These are phyloP conservation scores for Condylura cristata DNA, from an alignment of 2,113 vertebrate genomes.

Conservation along the genomic window DNA sequence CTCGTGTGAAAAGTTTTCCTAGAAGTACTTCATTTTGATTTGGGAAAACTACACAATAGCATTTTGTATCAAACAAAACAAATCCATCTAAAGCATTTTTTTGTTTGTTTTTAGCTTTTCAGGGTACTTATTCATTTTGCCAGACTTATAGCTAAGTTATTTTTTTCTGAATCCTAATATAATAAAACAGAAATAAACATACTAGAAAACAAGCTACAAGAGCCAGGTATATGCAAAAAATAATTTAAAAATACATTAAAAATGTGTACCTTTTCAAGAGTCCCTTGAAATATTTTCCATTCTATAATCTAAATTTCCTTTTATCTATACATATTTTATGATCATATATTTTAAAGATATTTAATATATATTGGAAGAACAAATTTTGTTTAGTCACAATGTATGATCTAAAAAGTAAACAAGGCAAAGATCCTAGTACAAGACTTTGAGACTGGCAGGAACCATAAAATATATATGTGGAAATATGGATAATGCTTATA, in stretches of 20 bases:
- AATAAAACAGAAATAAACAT: constrained; percentile 26
- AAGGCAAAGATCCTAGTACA: background rate
- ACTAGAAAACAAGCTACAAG: constrained; percentile 40
- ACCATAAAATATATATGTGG: background rate
- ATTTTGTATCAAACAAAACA: background rate
- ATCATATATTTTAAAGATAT: background rate
- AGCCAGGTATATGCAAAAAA: background rate
- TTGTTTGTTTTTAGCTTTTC: background rate
- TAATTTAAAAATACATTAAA: background rate
- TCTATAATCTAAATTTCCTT: background rate
- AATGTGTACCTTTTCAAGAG: no score
- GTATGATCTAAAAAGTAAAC: background rate
- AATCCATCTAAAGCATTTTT: background rate
- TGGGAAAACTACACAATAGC: background rate
- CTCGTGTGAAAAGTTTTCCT: background rate
- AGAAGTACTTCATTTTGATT: background rate
- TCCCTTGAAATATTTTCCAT: background rate
- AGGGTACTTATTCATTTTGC: background rate
- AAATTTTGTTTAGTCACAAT: background rate
- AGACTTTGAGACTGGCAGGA: background rate
- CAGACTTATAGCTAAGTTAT: background rate
- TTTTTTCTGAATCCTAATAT: constrained; percentile 43
- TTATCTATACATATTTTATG: background rate
- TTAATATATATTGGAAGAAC: background rate
- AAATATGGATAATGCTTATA: background rate